Percentiles rank a stretch among this genome's conserved stretches.
These are phyloP conservation scores for Callospermophilus lateralis DNA, from an alignment of 2,113 vertebrate species.

Conservation along the genomic window DNA sequence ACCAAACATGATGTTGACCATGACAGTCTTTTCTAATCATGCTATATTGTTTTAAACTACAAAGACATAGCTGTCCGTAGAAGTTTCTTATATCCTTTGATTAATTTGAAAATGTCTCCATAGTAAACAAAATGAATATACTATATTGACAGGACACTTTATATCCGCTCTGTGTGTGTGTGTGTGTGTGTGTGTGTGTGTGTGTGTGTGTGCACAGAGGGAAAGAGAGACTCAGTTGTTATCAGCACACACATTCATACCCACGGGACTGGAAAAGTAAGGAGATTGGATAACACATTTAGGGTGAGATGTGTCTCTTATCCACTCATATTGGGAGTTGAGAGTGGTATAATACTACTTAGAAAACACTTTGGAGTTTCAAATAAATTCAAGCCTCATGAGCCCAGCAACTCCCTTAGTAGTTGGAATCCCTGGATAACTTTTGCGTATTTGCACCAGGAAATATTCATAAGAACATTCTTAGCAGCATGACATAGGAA, in stretches of 20 bases:
- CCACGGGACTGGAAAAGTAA: neutral
- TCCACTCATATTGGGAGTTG: neutral
- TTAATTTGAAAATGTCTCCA: neutral
- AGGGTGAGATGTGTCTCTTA: neutral
- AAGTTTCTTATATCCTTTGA: neutral
- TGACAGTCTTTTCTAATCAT: neutral
- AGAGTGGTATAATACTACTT: neutral
- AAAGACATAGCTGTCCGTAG: neutral
- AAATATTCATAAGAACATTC: neutral
- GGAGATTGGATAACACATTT: neutral
- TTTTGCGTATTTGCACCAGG: neutral
- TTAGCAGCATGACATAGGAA: constrained; percentile 3
- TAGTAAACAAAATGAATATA: neutral
- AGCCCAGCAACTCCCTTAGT: neutral
- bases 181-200: too few relatives aligned
- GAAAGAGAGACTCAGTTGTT: neutral
- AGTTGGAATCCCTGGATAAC: neutral
- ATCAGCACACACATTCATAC: neutral
- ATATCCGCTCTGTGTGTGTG: neutral
- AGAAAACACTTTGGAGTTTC: neutral
- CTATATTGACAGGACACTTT: neutral
- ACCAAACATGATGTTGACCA: neutral
- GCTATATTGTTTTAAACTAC: neutral
- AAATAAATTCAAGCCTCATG: neutral
- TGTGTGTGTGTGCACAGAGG: neutral